Evolutionary conservation across 2,797 vertebrate genomes (phyloP).

Genomic region (Poecilia wingei): DNA sequence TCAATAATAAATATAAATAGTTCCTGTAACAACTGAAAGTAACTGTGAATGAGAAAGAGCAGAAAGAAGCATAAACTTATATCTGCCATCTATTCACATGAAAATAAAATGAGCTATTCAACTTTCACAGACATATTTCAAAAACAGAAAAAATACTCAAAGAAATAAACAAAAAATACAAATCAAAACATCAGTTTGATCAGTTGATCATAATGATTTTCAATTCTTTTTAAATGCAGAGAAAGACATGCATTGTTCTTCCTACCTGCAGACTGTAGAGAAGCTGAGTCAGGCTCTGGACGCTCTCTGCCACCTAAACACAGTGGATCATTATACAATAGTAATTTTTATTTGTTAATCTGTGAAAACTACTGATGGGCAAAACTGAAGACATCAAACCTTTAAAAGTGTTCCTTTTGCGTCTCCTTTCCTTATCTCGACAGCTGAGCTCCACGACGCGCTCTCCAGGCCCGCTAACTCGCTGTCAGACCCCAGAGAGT

Average conservation of each 20-base stretch:
- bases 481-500: conserved; percentile 72
- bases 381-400: conserved; percentile 45
- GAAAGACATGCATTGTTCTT: conserved; percentile 7
- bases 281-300: conserved; percentile 92
- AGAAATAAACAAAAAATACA: too few relatives aligned
- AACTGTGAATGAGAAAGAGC: too few relatives aligned
- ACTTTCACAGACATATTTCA: too few relatives aligned
- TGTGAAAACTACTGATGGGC: neutral
- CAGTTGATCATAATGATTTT: neutral
- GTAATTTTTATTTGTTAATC: neutral
- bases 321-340: conserved; percentile 34
- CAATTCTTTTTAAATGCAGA: neutral
- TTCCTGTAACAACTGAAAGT: too few relatives aligned
- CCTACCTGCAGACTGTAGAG: conserved; percentile 93
- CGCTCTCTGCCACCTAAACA: conserved; percentile 88
- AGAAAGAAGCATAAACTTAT: too few relatives aligned
- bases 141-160: too few relatives aligned
- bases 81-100: too few relatives aligned
- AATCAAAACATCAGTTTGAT: too few relatives aligned
- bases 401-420: conserved; percentile 67
- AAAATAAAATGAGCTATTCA: too few relatives aligned
- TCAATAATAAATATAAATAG: neutral
- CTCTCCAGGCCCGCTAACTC: conserved; percentile 64
- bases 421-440: conserved; percentile 63
- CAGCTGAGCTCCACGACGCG: conserved; percentile 58